A percentile compares a stretch with the other conserved stretches of the same genome.
Conservation (phyloP, 2,113 vertebrate species). For the Oncorhynchus nerka region DNA sequence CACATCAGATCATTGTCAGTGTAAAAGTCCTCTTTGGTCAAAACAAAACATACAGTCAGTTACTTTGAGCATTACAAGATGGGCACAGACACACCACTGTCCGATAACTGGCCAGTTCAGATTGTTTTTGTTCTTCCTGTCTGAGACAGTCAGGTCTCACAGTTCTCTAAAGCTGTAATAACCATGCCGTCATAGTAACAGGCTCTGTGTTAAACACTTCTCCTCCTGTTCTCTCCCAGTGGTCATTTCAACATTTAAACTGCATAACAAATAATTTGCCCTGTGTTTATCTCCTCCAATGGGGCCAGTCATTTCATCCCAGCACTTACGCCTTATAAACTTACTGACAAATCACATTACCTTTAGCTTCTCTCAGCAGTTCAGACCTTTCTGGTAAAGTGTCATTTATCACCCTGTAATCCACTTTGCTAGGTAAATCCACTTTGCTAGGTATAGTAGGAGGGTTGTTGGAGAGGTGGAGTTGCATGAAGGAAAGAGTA, state of each 20-base stretch:
- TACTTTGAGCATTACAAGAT: constrained; percentile 19
- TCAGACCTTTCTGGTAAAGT: constrained; percentile 68
- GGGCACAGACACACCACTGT: constrained; percentile 4
- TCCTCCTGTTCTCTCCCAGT: constrained; percentile 41
- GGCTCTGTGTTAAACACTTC: constrained; percentile 51
- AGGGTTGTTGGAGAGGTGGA: constrained; percentile 37
- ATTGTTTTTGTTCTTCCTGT: neutral
- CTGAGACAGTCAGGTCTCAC: neutral
- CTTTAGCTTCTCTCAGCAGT: constrained; percentile 78
- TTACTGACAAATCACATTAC: constrained; percentile 75
- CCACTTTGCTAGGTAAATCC: constrained; percentile 71
- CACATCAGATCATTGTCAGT: constrained; percentile 27
- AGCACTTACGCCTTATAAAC: constrained; percentile 78
- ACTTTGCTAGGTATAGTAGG: constrained; percentile 47
- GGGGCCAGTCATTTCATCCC: constrained; percentile 71
- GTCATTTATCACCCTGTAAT: constrained; percentile 74
- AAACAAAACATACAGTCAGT: constrained; percentile 1
- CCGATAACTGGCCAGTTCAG: neutral
- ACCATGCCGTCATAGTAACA: constrained; percentile 2
- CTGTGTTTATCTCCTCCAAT: constrained; percentile 63
- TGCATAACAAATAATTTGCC: constrained; percentile 58
- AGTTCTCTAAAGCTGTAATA: constrained; percentile 2
- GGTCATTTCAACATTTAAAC: constrained; percentile 49
- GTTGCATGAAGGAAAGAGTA: neutral
- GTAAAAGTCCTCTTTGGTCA: constrained; percentile 24